phyloP scores from a whole-genome alignment of 2,113 vertebrate species.

The Semnornis frantzii region DNA sequence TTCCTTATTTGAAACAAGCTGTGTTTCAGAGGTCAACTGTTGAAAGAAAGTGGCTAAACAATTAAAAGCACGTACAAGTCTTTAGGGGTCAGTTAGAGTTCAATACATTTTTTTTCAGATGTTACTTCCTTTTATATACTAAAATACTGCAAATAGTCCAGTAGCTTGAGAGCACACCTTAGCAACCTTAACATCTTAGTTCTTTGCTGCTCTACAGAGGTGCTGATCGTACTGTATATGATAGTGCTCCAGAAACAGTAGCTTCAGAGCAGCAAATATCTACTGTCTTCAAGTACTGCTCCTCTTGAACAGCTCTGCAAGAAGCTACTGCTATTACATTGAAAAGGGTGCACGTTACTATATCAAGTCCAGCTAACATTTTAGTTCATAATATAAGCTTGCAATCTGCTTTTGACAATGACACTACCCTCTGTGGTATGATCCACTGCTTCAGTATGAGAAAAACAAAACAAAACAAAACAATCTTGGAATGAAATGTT shows the following conservation, averaged over 20 bases:
- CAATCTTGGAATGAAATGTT: not conserved
- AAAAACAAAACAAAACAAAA: not conserved
- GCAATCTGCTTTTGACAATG: not conserved
- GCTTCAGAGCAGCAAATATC: not conserved
- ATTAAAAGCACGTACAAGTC: slow-evolving; percentile 22
- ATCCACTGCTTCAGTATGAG: not conserved
- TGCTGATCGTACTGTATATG: not conserved
- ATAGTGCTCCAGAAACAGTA: not conserved
- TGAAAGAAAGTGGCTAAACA: slow-evolving; percentile 4
- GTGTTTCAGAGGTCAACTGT: slow-evolving; percentile 32
- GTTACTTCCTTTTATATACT: not conserved
- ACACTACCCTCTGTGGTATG: not conserved
- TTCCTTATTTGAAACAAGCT: slow-evolving; percentile 32
- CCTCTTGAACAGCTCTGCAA: not conserved
- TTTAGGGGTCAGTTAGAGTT: not conserved
- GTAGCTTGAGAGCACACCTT: not conserved
- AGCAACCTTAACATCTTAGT: not conserved
- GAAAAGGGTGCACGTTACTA: not conserved
- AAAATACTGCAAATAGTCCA: not conserved
- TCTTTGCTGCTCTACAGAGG: not conserved
- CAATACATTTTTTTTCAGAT: slow-evolving; percentile 50
- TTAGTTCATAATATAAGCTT: not conserved
- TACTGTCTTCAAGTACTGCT: not conserved
- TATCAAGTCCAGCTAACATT: not conserved
- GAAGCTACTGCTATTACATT: not conserved